These are phyloP conservation scores for Brachyptera putata DNA, from an alignment of 2,888 invertebrate species.

Conservation along the genomic window DNA sequence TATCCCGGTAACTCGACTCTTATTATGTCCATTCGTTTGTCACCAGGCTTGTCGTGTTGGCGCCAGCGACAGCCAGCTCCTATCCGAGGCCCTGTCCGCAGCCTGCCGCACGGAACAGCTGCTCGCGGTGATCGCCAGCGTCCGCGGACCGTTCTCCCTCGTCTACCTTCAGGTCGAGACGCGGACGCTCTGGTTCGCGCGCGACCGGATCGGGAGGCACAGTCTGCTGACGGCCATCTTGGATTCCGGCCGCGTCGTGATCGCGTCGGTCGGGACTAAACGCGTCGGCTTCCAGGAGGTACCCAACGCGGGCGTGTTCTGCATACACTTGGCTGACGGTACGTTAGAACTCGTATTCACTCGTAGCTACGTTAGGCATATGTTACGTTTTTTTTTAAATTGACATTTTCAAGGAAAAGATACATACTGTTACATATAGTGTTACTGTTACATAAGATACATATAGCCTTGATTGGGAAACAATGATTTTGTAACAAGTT, in stretches of 20 bases:
- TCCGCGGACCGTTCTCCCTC: conserved; percentile 82
- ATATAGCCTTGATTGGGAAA: no score
- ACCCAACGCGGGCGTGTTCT: conserved; percentile 38
- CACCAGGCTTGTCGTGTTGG: no score
- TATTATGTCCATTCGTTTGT: no score
- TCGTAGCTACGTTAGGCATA: no score
- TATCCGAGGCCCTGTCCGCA: conserved; percentile 1
- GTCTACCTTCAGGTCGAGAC: conserved; percentile 63
- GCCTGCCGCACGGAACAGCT: neutral
- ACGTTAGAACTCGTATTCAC: no score
- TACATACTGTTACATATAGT: no score
- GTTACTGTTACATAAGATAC: no score
- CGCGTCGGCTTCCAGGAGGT: conserved; percentile 34
- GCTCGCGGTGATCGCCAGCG: conserved; percentile 42
- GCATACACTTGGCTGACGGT: conserved; percentile 32
- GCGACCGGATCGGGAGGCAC: conserved; percentile 82
- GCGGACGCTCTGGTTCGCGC: conserved; percentile 68
- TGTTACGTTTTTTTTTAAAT: no score
- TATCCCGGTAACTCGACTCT: no score
- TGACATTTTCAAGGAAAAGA: no score
- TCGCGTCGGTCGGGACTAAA: conserved; percentile 39
- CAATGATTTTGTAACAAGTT: no score
- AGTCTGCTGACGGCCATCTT: conserved; percentile 60
- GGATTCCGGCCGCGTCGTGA: conserved; percentile 26
- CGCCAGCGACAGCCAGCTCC: conserved; percentile 19